Percentiles rank a stretch among this genome's conserved stretches.
Conservation (phyloP, 2,113 vertebrate genomes). For the Anguilla rostrata region DNA sequence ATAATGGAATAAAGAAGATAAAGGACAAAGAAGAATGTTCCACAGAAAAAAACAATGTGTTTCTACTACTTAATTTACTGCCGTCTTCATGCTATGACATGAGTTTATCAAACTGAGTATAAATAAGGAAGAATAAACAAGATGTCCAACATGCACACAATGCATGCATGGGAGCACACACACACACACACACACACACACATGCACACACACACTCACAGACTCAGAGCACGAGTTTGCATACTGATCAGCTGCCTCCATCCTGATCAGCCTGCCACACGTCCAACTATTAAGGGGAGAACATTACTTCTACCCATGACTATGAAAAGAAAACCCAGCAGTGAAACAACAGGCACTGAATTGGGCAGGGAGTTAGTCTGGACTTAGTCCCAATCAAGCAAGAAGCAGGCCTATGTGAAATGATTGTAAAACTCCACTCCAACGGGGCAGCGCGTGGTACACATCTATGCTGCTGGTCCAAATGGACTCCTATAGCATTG, state of each 20-base stretch:
- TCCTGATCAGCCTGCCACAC: neutral
- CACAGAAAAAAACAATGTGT: neutral
- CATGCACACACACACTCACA: neutral
- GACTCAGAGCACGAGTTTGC: neutral
- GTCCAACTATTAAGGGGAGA: neutral
- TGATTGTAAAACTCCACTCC: neutral
- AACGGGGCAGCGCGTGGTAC: neutral
- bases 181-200: neutral
- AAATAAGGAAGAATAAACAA: neutral
- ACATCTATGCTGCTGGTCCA: conserved; percentile 36
- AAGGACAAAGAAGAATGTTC: too few species aligned
- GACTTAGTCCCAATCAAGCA: neutral
- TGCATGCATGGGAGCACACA: too few species aligned
- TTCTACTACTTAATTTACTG: neutral
- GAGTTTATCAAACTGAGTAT: too few species aligned
- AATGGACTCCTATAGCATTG: conserved; percentile 53
- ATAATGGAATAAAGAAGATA: neutral
- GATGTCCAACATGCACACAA: neutral
- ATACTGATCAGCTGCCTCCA: neutral
- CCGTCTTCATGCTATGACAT: neutral
- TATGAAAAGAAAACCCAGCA: neutral
- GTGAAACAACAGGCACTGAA: neutral
- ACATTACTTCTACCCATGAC: too few species aligned
- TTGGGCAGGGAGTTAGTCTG: neutral
- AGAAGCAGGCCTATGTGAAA: neutral